These are phyloP conservation scores for Copidosoma floridanum DNA, from an alignment of 1,140 invertebrate genomes.

Conservation along the genomic window DNA sequence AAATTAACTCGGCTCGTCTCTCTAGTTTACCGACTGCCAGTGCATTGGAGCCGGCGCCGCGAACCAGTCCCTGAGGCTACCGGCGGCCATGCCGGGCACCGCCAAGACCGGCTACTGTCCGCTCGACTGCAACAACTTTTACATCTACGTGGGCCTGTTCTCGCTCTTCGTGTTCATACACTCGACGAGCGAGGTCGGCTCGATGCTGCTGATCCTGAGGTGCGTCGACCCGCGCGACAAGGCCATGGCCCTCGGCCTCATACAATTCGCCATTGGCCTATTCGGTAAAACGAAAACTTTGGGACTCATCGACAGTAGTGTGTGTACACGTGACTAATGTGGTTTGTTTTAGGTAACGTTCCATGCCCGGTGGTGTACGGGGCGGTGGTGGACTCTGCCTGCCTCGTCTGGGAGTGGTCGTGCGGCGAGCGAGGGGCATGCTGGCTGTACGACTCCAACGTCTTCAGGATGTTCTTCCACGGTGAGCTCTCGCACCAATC, in stretches of 20 bases:
- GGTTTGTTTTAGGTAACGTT: slow-evolving; percentile 67
- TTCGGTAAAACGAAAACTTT: slow-evolving; percentile 66
- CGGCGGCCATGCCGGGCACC: slow-evolving; percentile 34
- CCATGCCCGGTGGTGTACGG: slow-evolving; percentile 92
- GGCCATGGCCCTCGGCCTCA: slow-evolving; percentile 89
- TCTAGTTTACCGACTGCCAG: slow-evolving; percentile 72
- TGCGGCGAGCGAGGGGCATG: slow-evolving; percentile 76
- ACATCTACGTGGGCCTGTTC: slow-evolving; percentile 82
- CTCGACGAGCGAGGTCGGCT: slow-evolving; percentile 88
- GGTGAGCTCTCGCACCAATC: slow-evolving; percentile 58
- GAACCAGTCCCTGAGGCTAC: slow-evolving; percentile 43
- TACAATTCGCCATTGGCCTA: slow-evolving; percentile 89
- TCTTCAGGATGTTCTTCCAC: slow-evolving; percentile 81
- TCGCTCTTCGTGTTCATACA: slow-evolving; percentile 87
- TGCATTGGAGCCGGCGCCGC: slow-evolving; percentile 65
- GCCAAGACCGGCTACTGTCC: slow-evolving; percentile 75
- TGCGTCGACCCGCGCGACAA: slow-evolving; percentile 91
- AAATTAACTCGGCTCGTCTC: too few relatives aligned
- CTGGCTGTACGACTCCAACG: slow-evolving; percentile 79
- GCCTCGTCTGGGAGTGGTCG: slow-evolving; percentile 80
- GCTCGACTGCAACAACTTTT: slow-evolving; percentile 75
- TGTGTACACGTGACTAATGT: background rate
- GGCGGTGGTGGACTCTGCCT: slow-evolving; percentile 87
- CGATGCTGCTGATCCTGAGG: slow-evolving; percentile 84
- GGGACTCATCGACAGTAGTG: background rate